phyloP scores from a whole-genome alignment of 2,888 invertebrate genomes.

The Morpho achilles region DNA sequence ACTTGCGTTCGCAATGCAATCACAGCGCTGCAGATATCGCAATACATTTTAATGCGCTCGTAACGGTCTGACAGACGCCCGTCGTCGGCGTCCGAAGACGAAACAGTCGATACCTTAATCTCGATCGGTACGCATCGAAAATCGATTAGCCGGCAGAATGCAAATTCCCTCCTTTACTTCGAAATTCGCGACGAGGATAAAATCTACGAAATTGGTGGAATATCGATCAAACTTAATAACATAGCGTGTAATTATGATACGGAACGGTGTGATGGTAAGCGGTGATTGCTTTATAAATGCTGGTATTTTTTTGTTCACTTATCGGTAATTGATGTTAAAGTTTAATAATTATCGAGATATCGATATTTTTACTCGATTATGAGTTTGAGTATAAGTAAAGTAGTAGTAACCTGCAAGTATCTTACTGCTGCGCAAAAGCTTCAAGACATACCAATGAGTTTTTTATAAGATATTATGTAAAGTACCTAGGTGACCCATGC shows the following conservation, averaged over 20 bases:
- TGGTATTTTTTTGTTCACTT: background rate
- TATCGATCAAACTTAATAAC: slow-evolving; percentile 26
- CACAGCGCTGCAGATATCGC: no score
- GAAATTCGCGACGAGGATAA: slow-evolving; percentile 24
- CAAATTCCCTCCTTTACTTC: slow-evolving; percentile 26
- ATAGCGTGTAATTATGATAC: slow-evolving; percentile 22
- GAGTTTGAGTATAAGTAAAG: no score
- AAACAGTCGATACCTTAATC: slow-evolving; percentile 31
- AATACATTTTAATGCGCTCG: background rate
- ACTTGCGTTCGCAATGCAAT: no score
- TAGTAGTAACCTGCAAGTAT: no score
- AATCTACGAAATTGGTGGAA: slow-evolving; percentile 26
- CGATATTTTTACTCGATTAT: no score
- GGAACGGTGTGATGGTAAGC: slow-evolving; percentile 10
- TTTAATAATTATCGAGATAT: no score
- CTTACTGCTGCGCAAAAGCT: no score
- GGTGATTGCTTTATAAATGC: slow-evolving; percentile 9
- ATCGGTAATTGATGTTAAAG: background rate
- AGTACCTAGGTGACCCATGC: no score
- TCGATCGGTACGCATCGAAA: slow-evolving; percentile 31
- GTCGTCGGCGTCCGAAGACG: slow-evolving; percentile 11
- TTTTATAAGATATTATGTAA: no score
- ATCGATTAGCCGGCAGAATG: slow-evolving; percentile 34
- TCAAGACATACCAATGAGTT: no score
- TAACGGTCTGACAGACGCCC: slow-evolving; percentile 15